Percentiles rank a stretch among this genome's conserved stretches.
Evolutionary conservation across 2,113 vertebrate species (phyloP).

Genomic region (Pyrgilauda ruficollis): DNA sequence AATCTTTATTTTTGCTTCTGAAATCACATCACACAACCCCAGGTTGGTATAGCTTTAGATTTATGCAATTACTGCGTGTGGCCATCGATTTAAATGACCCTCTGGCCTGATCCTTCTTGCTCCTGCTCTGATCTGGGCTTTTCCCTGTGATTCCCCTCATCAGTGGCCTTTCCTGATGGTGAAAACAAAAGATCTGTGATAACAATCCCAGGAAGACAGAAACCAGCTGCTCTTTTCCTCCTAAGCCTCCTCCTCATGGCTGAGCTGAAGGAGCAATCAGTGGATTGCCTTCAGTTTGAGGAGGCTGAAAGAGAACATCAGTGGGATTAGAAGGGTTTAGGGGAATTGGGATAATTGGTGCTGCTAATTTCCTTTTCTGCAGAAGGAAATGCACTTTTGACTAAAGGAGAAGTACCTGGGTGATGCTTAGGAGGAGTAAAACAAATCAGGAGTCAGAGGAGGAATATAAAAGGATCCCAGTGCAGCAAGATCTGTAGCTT

Average conservation of each 20-base stretch:
- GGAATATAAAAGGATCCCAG: background rate
- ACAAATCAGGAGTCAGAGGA: background rate
- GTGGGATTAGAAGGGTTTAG: slow-evolving; percentile 5
- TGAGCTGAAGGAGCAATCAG: background rate
- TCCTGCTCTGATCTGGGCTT: background rate
- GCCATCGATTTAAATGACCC: background rate
- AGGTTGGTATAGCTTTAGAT: background rate
- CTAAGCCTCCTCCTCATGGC: background rate
- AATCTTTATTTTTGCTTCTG: background rate
- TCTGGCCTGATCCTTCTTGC: background rate
- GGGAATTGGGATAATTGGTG: slow-evolving; percentile 9
- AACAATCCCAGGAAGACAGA: background rate
- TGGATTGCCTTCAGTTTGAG: background rate
- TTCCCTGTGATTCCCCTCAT: background rate
- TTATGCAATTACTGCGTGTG: background rate
- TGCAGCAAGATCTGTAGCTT: background rate
- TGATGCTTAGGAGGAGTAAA: background rate
- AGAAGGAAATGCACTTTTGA: background rate
- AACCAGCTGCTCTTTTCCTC: background rate
- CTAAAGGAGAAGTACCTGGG: background rate
- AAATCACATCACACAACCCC: background rate
- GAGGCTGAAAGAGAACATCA: background rate
- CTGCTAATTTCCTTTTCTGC: background rate
- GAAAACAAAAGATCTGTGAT: background rate
- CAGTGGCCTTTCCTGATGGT: background rate